These are phyloP conservation scores for Phalacrocorax carbo DNA, from an alignment of 2,113 vertebrate species.

Conservation along the genomic window DNA sequence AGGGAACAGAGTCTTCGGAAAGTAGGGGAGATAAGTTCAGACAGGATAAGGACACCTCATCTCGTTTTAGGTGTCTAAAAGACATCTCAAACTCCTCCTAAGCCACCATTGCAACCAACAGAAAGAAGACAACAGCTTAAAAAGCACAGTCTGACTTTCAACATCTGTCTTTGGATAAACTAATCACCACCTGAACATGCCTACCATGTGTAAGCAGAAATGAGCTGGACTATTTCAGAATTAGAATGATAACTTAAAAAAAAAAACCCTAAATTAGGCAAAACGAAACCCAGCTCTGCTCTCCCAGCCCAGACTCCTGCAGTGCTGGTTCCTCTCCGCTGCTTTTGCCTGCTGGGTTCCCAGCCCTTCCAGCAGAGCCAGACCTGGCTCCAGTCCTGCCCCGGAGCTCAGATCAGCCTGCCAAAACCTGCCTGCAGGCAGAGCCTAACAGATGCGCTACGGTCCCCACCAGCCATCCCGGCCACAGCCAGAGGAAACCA, in stretches of 20 bases:
- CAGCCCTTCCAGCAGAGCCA: not conserved
- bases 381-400: not conserved
- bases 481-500: not conserved
- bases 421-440: not conserved
- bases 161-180: not conserved
- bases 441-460: not conserved
- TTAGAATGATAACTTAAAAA: not conserved
- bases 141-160: not conserved
- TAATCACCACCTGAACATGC: not conserved
- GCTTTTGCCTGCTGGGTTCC: not conserved
- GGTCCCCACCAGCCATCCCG: not conserved
- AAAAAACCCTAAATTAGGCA: not conserved
- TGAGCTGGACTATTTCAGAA: not conserved
- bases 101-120: accelerated
- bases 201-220: not conserved
- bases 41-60: not conserved
- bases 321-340: not conserved
- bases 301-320: not conserved
- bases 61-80: not conserved
- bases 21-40: not conserved
- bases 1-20: not conserved
- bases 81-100: not conserved
- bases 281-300: not conserved
- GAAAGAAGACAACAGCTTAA: not conserved
- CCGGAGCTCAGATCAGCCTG: not conserved